A percentile compares a stretch with the other conserved stretches of the same genome.
Conservation (phyloP, 1,140 invertebrate species). For the Augochlora pura region DNA sequence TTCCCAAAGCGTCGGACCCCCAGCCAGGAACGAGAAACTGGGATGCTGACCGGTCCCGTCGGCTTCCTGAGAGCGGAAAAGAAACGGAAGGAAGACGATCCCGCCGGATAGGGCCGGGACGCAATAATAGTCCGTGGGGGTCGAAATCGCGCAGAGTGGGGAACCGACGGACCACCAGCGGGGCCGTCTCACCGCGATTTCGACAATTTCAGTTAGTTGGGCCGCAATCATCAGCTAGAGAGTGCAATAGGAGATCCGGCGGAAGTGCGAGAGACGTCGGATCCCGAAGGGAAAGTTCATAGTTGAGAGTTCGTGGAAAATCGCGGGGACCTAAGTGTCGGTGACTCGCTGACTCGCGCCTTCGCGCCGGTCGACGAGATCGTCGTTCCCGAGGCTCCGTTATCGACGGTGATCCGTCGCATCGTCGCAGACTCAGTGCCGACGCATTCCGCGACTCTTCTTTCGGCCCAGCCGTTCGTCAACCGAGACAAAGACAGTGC, state of each 20-base stretch:
- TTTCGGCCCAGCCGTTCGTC: conserved; percentile 32
- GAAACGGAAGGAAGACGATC: conserved; percentile 33
- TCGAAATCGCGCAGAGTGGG: conserved; percentile 48
- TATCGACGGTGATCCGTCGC: too few relatives aligned
- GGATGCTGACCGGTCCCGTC: conserved; percentile 53
- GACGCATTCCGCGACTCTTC: conserved; percentile 27
- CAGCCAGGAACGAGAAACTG: conserved; percentile 53
- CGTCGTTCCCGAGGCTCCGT: too few relatives aligned
- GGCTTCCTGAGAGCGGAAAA: conserved; percentile 6
- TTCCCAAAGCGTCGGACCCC: conserved; percentile 64
- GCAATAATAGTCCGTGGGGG: conserved; percentile 55
- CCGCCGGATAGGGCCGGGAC: conserved; percentile 35
- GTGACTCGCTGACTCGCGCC: too few relatives aligned
- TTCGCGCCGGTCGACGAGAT: background rate
- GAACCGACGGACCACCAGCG: conserved; percentile 54
- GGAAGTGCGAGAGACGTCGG: conserved; percentile 43
- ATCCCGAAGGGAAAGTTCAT: conserved; percentile 15
- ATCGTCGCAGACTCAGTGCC: too few relatives aligned
- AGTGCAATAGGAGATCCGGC: conserved; percentile 64
- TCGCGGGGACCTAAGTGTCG: too few relatives aligned
- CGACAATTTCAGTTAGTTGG: conserved; percentile 63
- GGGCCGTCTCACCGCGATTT: conserved; percentile 54
- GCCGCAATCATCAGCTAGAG: conserved; percentile 67
- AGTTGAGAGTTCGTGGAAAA: too few relatives aligned
- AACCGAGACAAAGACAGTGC: conserved; percentile 36